A percentile compares a stretch with the other conserved stretches of the same genome.
Evolutionary conservation across 2,797 vertebrate species (phyloP).

Genomic region (Thaleichthys pacificus): DNA sequence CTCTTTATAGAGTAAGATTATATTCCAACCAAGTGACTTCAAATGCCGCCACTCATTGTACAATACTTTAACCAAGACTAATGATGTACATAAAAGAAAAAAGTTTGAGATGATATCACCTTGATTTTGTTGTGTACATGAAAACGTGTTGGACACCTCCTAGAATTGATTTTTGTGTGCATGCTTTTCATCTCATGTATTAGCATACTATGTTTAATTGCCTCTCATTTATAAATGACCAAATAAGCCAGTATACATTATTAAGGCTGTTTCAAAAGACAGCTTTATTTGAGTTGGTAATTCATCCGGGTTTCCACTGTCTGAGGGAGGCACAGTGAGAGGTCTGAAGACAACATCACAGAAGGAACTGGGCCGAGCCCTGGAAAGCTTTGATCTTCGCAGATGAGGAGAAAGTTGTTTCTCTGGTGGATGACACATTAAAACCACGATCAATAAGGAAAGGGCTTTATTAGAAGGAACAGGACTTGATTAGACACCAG

Average conservation of each 20-base stretch:
- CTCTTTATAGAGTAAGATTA: neutral
- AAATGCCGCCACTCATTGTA: neutral
- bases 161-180: neutral
- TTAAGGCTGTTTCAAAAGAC: conserved; percentile 9
- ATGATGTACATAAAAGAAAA: neutral
- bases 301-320: neutral
- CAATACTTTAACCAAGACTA: neutral
- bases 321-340: conserved; percentile 16
- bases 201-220: neutral
- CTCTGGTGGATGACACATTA: conserved; percentile 29
- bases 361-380: conserved; percentile 20
- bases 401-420: conserved; percentile 31
- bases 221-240: conserved; percentile 2
- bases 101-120: neutral
- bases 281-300: conserved; percentile 20
- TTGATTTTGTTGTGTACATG: no score
- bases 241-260: conserved; percentile 4
- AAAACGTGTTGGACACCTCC: neutral
- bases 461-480: neutral
- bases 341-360: conserved; percentile 15
- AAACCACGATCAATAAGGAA: conserved; percentile 14
- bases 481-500: conserved; percentile 11
- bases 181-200: neutral
- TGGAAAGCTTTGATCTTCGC: conserved; percentile 27
- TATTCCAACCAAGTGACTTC: neutral